Base-by-base conservation (phyloP, 1,140 invertebrate species). In the Antheraea pernyi region DNA sequence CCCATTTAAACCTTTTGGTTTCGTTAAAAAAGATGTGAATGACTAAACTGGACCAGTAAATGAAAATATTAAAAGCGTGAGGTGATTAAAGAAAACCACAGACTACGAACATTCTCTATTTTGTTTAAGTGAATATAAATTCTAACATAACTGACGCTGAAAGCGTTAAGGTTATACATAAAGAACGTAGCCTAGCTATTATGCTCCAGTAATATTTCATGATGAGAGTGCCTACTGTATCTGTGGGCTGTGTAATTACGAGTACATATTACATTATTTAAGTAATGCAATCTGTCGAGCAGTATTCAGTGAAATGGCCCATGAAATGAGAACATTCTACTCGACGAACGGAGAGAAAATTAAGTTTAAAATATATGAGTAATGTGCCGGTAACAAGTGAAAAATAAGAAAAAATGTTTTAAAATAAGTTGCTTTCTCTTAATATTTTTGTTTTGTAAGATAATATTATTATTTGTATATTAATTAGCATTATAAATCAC, bases 211-310 rank as follows among this genome's bases (percentile, higher is more conserved):
- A 53, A n/a, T 53, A 53, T 16, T 16, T 53, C 16, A 53, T 53
- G 9, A 53, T 53, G 46, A 53, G 46, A 53, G 46, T 53, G 46
- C 46, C 16, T 16, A 53, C 11, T 16, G 46, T 53, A 16, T 53
- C 11, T 53, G 46, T 53, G 46, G 46, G 1, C 16, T 53, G 46
- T 53, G 46, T 53, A 53, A 53, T 53, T 53, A 53, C 46, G 5
- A 16, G 46, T 53, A 53, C 46, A n/a, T 53, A 53, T 53, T 53
- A 53, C 46, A 53, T 53, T 53, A 53, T 53, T 53, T 53, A 53
- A 53, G 46, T 53, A 53, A 53, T 53, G 46, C 16, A 53, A 53
- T 53, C 46, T 53, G 46, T 53, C 46, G 11, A 53, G 46, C 46
- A 53, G 46, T 53, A 53, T 53, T 53, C 46, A 53, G 46, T 53